A percentile compares a stretch with the other conserved stretches of the same genome.
Evolutionary conservation across 1,140 invertebrate genomes (phyloP).

Genomic region (Paraescarpia echinospica): DNA sequence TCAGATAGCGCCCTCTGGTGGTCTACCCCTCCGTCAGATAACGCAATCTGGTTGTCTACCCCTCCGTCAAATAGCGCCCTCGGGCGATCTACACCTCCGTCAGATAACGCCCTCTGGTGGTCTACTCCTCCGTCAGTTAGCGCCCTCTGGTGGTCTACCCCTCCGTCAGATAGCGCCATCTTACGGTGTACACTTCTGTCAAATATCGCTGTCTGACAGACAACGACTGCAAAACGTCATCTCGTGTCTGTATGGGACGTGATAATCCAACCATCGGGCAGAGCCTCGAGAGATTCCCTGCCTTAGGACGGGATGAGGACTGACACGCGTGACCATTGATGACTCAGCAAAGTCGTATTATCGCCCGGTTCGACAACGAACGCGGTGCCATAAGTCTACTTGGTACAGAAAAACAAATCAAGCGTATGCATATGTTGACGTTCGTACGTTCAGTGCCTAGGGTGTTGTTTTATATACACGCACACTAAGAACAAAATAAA

Average conservation of each 20-base stretch:
- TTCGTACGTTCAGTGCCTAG: background rate
- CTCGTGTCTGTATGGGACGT: background rate
- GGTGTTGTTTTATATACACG: background rate
- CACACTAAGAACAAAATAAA: background rate
- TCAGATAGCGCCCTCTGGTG: background rate
- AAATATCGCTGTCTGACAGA: too few species aligned
- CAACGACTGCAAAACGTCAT: background rate
- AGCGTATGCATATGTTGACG: background rate
- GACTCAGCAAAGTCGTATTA: background rate
- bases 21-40: too few species aligned
- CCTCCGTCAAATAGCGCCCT: too few species aligned
- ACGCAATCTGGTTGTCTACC: too few species aligned
- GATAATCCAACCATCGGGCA: background rate
- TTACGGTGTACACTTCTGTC: too few species aligned
- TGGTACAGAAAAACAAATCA: background rate
- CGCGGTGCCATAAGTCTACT: background rate
- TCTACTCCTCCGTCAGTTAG: background rate
- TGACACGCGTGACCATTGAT: background rate
- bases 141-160: background rate
- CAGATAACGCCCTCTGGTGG: too few species aligned
- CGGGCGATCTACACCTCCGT: too few species aligned
- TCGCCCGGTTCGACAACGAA: background rate
- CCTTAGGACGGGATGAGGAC: background rate
- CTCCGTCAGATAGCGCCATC: too few species aligned
- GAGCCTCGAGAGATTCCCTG: background rate